A percentile compares a stretch with the other conserved stretches of the same genome.
Conservation (phyloP, 2,797 vertebrate species). For the Eospalax fontanierii region DNA sequence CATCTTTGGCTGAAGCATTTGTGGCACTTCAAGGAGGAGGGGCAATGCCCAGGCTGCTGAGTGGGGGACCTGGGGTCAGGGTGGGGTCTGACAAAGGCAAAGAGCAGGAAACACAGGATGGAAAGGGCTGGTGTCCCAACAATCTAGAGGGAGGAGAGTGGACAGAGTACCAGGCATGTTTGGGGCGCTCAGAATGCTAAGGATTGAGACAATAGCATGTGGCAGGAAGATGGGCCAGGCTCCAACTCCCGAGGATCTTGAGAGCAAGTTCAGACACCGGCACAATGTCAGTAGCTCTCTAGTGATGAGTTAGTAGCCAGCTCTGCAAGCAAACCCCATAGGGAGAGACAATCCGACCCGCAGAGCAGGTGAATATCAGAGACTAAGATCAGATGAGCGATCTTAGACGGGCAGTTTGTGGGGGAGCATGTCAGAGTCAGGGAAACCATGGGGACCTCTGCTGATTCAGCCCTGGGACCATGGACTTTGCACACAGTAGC, state of each 20-base stretch:
- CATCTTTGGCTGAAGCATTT: not conserved
- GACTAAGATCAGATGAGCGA: not conserved
- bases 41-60: not conserved
- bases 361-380: not conserved
- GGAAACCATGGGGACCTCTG: not conserved
- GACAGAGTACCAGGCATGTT: not conserved
- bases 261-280: not conserved
- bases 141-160: not conserved
- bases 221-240: not conserved
- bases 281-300: accelerated
- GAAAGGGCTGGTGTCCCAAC: not conserved
- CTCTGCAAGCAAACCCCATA: not conserved
- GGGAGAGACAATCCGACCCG: too few species aligned
- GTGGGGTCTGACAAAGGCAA: not conserved
- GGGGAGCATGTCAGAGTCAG: not conserved
- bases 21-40: not conserved
- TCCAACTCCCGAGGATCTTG: not conserved
- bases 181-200: accelerated
- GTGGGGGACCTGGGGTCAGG: not conserved
- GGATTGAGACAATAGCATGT: not conserved
- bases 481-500: not conserved
- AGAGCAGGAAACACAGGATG: not conserved
- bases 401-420: too few species aligned
- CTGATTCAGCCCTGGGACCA: not conserved
- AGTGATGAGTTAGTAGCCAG: not conserved